phyloP scores from a whole-genome alignment of 2,113 vertebrate species.

The Oriolus oriolus region DNA sequence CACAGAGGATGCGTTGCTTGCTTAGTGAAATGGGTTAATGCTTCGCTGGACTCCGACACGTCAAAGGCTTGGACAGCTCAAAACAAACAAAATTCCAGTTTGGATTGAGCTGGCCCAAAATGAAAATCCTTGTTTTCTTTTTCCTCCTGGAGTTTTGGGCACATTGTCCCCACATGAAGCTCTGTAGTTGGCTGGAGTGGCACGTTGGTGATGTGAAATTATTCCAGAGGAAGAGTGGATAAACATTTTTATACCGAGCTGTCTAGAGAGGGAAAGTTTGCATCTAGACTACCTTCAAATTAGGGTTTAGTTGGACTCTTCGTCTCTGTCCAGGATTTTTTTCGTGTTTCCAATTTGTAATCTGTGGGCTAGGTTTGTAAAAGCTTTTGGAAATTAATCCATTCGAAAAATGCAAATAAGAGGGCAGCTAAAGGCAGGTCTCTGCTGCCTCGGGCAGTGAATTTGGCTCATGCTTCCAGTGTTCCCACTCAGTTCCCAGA shows the following conservation, averaged over 20 bases:
- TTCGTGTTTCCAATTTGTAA: background rate
- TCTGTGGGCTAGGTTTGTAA: background rate
- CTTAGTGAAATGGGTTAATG: background rate
- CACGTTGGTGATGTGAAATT: background rate
- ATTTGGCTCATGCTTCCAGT: background rate
- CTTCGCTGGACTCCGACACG: background rate
- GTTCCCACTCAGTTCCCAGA: background rate
- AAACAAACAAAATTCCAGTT: slow-evolving; percentile 25
- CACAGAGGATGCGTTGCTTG: background rate
- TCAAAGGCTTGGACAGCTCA: background rate
- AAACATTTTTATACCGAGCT: background rate
- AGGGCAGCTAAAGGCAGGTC: background rate
- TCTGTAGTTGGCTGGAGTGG: background rate
- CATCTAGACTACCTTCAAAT: background rate
- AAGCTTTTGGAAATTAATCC: background rate
- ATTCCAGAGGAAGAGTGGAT: background rate
- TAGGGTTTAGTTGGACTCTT: background rate
- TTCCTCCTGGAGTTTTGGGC: background rate
- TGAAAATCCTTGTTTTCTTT: background rate
- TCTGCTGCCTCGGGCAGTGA: background rate
- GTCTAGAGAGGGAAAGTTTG: background rate
- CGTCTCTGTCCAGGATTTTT: background rate
- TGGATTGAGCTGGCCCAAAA: background rate
- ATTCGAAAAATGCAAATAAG: background rate
- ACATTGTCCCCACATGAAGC: background rate